phyloP scores from a whole-genome alignment of 2,797 vertebrate genomes.

The Cephalopachus bancanus region DNA sequence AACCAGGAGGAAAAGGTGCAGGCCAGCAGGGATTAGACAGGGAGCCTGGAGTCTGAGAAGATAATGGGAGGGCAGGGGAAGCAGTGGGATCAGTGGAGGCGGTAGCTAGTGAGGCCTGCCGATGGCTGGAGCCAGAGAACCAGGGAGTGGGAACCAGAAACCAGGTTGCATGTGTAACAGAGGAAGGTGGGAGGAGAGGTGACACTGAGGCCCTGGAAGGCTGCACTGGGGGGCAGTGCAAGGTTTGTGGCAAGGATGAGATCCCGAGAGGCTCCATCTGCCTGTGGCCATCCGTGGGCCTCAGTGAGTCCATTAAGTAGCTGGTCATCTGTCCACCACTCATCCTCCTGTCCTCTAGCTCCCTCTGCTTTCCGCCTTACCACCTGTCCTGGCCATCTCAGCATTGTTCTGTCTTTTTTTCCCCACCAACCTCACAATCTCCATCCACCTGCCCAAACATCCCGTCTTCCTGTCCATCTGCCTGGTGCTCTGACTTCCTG shows the following conservation, averaged over 20 bases:
- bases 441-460: not conserved
- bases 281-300: not conserved
- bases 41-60: not conserved
- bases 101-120: not conserved
- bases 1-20: not conserved
- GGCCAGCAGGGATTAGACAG: not conserved
- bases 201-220: too few species aligned
- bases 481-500: not conserved
- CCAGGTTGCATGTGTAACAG: not conserved
- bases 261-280: accelerated
- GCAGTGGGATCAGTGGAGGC: accelerated
- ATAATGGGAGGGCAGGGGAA: not conserved
- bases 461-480: not conserved
- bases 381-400: not conserved
- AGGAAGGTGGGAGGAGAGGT: not conserved
- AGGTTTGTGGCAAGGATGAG: too few species aligned
- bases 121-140: too few species aligned
- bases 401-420: not conserved
- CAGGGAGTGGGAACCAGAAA: not conserved
- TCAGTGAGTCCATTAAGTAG: accelerated
- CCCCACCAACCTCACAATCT: not conserved
- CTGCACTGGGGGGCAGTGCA: not conserved
- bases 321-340: not conserved
- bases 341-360: not conserved
- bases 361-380: not conserved